Conservation (phyloP, 92 coral and sea anemone genomes). For the Porites divaricata region DNA sequence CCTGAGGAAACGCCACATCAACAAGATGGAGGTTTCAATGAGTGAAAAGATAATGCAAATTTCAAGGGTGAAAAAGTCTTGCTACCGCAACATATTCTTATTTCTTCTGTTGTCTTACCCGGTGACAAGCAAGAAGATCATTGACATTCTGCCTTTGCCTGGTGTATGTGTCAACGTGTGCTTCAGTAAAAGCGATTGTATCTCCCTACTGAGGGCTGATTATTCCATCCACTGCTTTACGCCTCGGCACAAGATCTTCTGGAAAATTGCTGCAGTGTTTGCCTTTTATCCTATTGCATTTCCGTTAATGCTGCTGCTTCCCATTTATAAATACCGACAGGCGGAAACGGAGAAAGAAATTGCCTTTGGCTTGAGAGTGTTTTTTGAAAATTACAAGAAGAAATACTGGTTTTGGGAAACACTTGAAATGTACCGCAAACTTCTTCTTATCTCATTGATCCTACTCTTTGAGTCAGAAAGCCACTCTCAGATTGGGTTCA, state of each 20-base stretch:
- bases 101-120: slow-evolving; percentile 24
- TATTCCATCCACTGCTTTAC: slow-evolving; percentile 23
- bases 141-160: slow-evolving; percentile 19
- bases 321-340: background rate
- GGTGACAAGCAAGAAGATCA: slow-evolving; percentile 20
- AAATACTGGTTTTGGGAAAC: slow-evolving; percentile 18
- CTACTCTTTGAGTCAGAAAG: background rate
- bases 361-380: slow-evolving; percentile 8
- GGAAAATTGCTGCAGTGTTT: slow-evolving; percentile 22
- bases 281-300: slow-evolving; percentile 6
- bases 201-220: slow-evolving; percentile 17
- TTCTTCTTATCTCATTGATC: background rate
- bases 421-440: slow-evolving; percentile 4
- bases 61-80: background rate
- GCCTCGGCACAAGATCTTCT: background rate
- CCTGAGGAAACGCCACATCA: background rate
- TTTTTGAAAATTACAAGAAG: slow-evolving; percentile 4
- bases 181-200: slow-evolving; percentile 6
- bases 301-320: slow-evolving; percentile 6
- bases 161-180: slow-evolving; percentile 8
- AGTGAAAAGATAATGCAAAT: background rate
- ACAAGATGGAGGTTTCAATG: background rate
- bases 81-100: slow-evolving; percentile 21
- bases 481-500: background rate
- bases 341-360: background rate